Evolutionary conservation across 2,113 vertebrate genomes (phyloP).

Genomic region (Microtus pennsylvanicus): DNA sequence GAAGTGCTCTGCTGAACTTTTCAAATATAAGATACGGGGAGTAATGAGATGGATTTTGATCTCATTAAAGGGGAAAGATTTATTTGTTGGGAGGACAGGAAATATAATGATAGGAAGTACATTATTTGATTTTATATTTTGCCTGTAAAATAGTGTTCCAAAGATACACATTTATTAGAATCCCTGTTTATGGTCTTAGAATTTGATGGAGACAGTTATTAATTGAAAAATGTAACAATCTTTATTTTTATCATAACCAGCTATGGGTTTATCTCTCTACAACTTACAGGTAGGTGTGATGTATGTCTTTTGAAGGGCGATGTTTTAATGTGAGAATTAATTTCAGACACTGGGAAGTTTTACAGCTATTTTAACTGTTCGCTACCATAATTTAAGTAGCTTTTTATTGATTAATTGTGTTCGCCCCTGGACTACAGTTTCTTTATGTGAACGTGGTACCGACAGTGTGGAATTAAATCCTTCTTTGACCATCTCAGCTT

Average conservation of each 20-base stretch:
- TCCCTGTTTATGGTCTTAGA: slow-evolving; percentile 40
- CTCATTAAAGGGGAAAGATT: slow-evolving; percentile 79
- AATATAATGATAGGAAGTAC: slow-evolving; percentile 83
- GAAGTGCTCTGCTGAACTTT: slow-evolving; percentile 84
- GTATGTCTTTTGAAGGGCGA: slow-evolving; percentile 30
- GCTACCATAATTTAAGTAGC: slow-evolving; percentile 39
- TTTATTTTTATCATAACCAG: slow-evolving; percentile 61
- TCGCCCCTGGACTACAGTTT: not conserved
- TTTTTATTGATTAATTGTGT: not conserved
- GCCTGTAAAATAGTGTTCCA: slow-evolving; percentile 84
- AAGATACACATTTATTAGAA: slow-evolving; percentile 78
- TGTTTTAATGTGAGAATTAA: slow-evolving; percentile 65
- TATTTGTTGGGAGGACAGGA: slow-evolving; percentile 77
- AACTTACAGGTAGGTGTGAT: slow-evolving; percentile 65
- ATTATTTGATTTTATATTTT: slow-evolving; percentile 85
- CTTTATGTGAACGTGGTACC: not conserved
- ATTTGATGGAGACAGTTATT: slow-evolving; percentile 65
- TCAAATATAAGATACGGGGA: slow-evolving; percentile 83
- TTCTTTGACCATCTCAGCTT: not conserved
- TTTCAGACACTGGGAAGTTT: slow-evolving; percentile 65
- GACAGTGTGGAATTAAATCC: not conserved
- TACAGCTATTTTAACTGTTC: slow-evolving; percentile 34
- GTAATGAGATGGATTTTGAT: slow-evolving; percentile 81
- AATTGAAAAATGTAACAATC: slow-evolving; percentile 33
- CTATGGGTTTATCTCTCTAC: slow-evolving; percentile 63